Conservation (phyloP, 2,888 invertebrate species). For the Kryphioiulus occultus region DNA sequence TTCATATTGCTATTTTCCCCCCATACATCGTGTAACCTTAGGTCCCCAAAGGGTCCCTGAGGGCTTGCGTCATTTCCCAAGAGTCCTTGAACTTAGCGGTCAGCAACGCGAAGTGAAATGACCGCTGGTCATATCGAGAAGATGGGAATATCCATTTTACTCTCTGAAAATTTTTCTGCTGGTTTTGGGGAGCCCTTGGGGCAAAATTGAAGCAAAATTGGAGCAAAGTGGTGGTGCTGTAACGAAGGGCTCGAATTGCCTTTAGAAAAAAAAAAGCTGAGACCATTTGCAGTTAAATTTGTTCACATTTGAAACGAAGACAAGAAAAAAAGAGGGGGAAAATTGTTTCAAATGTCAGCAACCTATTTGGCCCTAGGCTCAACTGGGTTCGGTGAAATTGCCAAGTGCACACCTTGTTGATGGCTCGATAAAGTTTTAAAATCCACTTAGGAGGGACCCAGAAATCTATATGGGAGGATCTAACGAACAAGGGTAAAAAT, state of each 20-base stretch:
- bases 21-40: too few relatives aligned
- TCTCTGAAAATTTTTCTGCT: background rate
- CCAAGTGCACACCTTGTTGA: background rate
- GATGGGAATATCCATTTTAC: background rate
- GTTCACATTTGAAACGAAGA: background rate
- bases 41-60: background rate
- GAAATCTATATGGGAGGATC: background rate
- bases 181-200: background rate
- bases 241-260: background rate
- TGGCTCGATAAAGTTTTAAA: background rate
- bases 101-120: background rate
- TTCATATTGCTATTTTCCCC: too few relatives aligned
- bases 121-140: background rate
- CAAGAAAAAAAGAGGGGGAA: background rate
- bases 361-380: background rate
- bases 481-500: background rate
- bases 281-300: background rate
- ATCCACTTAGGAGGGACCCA: background rate
- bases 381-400: background rate
- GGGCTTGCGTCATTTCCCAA: background rate
- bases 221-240: background rate
- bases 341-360: slow-evolving; percentile 23
- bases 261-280: background rate
- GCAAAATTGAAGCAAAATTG: too few relatives aligned
- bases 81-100: background rate